phyloP scores from a whole-genome alignment of 1,140 invertebrate genomes.

The Odontomachus brunneus region DNA sequence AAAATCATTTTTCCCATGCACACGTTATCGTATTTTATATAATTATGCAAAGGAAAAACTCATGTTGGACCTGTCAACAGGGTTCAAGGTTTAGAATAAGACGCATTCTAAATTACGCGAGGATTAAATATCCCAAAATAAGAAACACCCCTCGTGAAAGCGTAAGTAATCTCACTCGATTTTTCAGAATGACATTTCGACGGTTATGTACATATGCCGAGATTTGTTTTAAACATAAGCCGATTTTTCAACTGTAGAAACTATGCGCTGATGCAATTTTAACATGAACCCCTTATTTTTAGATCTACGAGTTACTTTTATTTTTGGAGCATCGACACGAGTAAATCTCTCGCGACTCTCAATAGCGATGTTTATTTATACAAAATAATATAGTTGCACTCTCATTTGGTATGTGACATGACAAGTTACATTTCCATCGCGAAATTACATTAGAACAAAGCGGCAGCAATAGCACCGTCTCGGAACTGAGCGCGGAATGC shows the following conservation, averaged over 20 bases:
- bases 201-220: too few species aligned
- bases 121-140: too few species aligned
- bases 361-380: conserved; percentile 52
- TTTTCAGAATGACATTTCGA: too few species aligned
- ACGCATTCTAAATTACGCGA: too few species aligned
- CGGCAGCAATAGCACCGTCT: background rate
- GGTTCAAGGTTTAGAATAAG: too few species aligned
- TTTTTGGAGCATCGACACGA: conserved; percentile 40
- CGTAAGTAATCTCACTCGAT: too few species aligned
- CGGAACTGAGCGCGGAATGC: background rate
- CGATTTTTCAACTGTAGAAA: conserved; percentile 3
- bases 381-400: conserved; percentile 20
- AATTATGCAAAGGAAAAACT: too few species aligned
- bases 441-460: conserved; percentile 19
- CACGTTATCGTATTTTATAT: too few species aligned
- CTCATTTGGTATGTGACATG: conserved; percentile 40
- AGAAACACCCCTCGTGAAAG: too few species aligned
- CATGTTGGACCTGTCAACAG: too few species aligned
- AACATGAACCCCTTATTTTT: conserved; percentile 38
- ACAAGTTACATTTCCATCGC: conserved; percentile 41
- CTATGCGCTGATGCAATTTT: conserved; percentile 13
- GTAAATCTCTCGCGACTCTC: conserved; percentile 4
- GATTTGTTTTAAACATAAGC: background rate
- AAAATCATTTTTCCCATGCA: too few species aligned
- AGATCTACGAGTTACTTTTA: conserved; percentile 7